Conservation (phyloP, 2,797 vertebrate genomes). For the Balearica regulorum region DNA sequence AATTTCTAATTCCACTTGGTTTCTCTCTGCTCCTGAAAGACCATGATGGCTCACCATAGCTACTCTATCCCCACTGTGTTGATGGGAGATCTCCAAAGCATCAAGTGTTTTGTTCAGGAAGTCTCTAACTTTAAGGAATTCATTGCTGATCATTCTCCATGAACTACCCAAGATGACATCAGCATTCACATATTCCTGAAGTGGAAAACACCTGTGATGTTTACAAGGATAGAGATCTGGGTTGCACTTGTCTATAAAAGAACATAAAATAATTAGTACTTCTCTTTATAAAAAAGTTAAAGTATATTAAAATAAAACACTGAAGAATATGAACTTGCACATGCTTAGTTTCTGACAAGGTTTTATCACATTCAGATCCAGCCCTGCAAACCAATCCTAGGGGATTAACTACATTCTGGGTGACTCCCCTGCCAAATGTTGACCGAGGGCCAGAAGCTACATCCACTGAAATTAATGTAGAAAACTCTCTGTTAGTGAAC, state of each 20-base stretch:
- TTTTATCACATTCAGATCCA: neutral
- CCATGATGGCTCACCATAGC: conserved; percentile 57
- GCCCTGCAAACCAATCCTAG: neutral
- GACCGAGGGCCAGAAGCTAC: neutral
- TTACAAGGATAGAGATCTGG: conserved; percentile 23
- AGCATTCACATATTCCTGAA: conserved; percentile 42
- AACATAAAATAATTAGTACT: neutral
- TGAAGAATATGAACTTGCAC: neutral
- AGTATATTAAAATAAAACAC: neutral
- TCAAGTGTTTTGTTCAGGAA: conserved; percentile 59
- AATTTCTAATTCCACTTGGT: conserved; percentile 58
- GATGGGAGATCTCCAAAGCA: conserved; percentile 30
- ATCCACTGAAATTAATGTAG: neutral
- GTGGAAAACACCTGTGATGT: neutral
- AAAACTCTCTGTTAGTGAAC: neutral
- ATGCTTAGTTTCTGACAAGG: neutral
- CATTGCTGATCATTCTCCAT: neutral
- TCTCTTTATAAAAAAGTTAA: neutral
- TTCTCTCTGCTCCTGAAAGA: neutral
- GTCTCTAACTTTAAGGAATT: conserved; percentile 53
- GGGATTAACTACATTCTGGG: neutral
- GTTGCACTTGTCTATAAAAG: conserved; percentile 59
- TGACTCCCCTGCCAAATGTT: neutral
- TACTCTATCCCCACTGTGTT: conserved; percentile 58
- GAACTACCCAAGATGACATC: conserved; percentile 68